These are phyloP conservation scores for Enteromius viviparus DNA, from an alignment of 2,797 vertebrate genomes.

Conservation along the genomic window DNA sequence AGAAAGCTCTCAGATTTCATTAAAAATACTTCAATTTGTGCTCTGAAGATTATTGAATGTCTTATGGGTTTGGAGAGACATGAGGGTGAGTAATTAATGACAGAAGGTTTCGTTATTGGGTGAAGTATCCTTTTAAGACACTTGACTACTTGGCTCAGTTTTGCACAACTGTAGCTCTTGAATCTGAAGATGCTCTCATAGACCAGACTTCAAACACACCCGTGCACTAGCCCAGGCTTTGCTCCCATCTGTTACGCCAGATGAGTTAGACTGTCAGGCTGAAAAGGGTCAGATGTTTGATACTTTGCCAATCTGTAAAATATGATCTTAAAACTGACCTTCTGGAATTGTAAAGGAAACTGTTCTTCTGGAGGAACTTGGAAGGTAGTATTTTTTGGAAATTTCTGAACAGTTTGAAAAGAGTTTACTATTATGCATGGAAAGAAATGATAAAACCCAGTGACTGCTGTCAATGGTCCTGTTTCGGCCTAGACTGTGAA, in stretches of 20 bases:
- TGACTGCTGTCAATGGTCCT: neutral
- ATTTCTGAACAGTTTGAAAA: neutral
- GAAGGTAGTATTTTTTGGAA: neutral
- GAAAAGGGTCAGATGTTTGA: constrained; percentile 7
- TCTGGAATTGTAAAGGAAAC: neutral
- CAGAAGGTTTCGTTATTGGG: neutral
- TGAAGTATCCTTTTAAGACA: neutral
- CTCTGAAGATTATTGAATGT: neutral
- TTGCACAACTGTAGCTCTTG: neutral
- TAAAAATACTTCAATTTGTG: neutral
- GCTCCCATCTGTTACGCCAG: neutral
- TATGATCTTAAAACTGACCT: neutral
- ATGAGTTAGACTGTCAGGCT: constrained; percentile 8
- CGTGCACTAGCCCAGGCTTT: neutral
- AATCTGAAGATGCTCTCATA: neutral
- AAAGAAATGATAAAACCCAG: neutral
- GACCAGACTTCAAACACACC: constrained; percentile 12
- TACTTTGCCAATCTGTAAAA: neutral
- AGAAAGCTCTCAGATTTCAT: neutral
- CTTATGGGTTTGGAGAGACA: neutral
- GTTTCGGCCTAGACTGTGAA: neutral
- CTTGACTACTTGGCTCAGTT: neutral
- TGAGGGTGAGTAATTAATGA: neutral
- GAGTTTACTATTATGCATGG: neutral
- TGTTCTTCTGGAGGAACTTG: neutral